These are phyloP conservation scores for Fragum fragum DNA, from an alignment of 2,888 invertebrate genomes.

Conservation along the genomic window DNA sequence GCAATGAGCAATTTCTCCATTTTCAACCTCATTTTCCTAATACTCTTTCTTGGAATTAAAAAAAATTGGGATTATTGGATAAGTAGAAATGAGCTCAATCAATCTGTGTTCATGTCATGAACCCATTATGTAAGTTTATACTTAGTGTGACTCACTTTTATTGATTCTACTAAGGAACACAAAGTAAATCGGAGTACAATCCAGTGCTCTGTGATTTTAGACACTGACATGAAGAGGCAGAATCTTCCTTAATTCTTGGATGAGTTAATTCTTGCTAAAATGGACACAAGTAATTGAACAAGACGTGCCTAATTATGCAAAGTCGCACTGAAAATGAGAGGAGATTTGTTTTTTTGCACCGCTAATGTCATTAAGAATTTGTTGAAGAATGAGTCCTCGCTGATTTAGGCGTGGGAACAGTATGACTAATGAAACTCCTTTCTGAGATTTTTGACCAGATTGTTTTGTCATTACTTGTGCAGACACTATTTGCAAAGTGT, in stretches of 20 bases:
- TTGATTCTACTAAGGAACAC: no score
- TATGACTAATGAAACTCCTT: slow-evolving; percentile 3
- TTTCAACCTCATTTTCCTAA: slow-evolving; percentile 6
- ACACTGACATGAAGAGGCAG: no score
- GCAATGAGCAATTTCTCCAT: neutral
- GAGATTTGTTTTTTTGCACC: slow-evolving; percentile 1
- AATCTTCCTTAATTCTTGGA: no score
- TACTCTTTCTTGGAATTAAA: no score
- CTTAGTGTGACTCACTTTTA: no score
- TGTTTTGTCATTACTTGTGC: neutral
- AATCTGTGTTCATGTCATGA: no score
- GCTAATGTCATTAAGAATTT: neutral
- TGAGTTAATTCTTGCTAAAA: neutral
- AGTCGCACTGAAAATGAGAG: slow-evolving; percentile 5
- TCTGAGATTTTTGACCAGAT: neutral
- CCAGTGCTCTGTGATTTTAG: no score
- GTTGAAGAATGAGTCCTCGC: neutral
- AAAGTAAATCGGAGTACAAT: no score
- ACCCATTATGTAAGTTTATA: no score
- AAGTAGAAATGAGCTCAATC: no score
- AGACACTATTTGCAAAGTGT: neutral
- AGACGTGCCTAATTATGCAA: slow-evolving; percentile 16
- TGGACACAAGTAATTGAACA: slow-evolving; percentile 3
- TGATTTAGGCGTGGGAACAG: neutral
- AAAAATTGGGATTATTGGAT: no score